Evolutionary conservation across 2,113 vertebrate species (phyloP).

Genomic region (Hippolais icterina): DNA sequence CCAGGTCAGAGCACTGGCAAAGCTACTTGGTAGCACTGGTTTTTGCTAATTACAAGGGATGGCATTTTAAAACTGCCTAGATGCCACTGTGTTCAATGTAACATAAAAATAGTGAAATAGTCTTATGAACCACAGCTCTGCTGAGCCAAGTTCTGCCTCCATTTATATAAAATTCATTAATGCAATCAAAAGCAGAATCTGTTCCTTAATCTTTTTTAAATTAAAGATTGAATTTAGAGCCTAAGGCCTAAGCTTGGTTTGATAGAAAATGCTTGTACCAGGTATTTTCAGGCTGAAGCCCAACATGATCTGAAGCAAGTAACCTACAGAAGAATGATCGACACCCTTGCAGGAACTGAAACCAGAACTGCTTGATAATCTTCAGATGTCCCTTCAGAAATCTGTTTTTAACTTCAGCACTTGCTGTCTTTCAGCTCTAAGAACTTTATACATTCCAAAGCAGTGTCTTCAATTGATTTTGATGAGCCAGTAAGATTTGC

Average conservation of each 20-base stretch:
- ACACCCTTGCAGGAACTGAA: background rate
- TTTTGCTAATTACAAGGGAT: conserved; percentile 3
- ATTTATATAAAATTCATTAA: background rate
- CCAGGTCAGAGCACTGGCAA: background rate
- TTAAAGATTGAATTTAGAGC: background rate
- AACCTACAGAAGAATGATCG: background rate
- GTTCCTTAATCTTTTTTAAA: conserved; percentile 1
- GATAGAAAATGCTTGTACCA: background rate
- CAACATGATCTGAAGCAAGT: background rate
- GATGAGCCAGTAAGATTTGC: conserved; percentile 77
- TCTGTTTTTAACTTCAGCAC: background rate
- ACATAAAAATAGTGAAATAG: background rate
- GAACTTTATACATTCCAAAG: conserved; percentile 75
- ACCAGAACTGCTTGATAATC: background rate
- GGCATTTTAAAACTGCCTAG: conserved; percentile 29
- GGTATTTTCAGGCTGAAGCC: background rate
- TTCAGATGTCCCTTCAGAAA: background rate
- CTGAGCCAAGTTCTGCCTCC: background rate
- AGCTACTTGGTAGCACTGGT: background rate
- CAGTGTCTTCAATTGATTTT: conserved; percentile 77
- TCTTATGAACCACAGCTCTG: background rate
- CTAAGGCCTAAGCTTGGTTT: background rate
- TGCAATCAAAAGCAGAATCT: background rate
- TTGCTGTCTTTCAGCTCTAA: conserved; percentile 51
- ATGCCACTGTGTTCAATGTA: background rate